Percentiles rank a stretch among this genome's conserved stretches.
These are phyloP conservation scores for Campopleginae sp. DNA, from an alignment of 2,888 invertebrate species.

Conservation along the genomic window DNA sequence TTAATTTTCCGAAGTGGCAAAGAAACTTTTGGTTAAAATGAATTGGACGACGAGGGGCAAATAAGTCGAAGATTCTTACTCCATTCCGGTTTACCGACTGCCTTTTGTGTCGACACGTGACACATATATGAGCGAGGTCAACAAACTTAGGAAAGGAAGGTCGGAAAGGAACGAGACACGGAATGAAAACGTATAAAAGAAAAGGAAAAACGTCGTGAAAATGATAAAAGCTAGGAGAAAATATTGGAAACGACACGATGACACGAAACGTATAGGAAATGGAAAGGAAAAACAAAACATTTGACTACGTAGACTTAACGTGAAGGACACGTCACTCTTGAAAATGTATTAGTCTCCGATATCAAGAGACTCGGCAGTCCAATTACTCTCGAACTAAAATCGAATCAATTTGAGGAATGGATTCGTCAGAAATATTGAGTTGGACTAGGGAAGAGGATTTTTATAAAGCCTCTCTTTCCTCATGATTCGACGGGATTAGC, in stretches of 20 bases:
- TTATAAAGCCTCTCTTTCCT: background rate
- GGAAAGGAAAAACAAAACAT: background rate
- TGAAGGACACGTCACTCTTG: background rate
- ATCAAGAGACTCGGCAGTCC: too few relatives aligned
- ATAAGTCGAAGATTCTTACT: background rate
- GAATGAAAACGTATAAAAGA: background rate
- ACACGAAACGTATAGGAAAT: background rate
- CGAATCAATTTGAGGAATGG: background rate
- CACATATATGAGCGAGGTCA: background rate
- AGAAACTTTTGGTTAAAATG: background rate
- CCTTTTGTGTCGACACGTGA: conserved; percentile 2
- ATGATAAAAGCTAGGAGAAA: background rate
- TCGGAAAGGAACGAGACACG: background rate
- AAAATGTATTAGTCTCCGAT: background rate
- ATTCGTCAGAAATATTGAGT: background rate
- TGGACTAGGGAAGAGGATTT: background rate
- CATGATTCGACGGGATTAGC: too few relatives aligned
- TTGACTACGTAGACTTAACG: background rate
- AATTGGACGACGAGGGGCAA: background rate
- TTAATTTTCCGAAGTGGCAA: background rate
- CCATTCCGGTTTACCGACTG: conserved; percentile 11
- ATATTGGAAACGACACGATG: background rate
- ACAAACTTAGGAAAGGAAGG: conserved; percentile 15
- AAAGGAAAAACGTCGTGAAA: background rate
- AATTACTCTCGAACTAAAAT: background rate